Evolutionary conservation across 1,140 invertebrate genomes (phyloP).

Genomic region (Reticulitermes speratus): DNA sequence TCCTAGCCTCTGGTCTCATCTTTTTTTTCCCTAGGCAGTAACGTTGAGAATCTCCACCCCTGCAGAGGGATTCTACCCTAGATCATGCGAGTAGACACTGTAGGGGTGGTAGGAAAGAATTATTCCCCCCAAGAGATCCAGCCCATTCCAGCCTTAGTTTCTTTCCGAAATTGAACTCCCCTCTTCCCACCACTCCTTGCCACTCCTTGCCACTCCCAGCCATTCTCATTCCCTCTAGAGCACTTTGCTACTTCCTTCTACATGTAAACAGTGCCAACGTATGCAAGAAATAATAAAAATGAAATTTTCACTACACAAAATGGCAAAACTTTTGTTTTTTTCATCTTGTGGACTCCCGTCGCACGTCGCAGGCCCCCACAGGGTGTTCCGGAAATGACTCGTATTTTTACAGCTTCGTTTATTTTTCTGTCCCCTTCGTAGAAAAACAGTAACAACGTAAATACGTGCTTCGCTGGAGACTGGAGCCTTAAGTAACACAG

Average conservation of each 20-base stretch:
- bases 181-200: background rate
- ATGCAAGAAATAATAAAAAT: conserved; percentile 8
- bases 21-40: background rate
- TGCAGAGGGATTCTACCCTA: background rate
- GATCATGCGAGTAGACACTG: background rate
- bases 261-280: background rate
- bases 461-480: too few relatives aligned
- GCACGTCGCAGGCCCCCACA: background rate
- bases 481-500: too few relatives aligned
- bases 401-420: background rate
- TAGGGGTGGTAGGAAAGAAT: background rate
- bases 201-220: background rate
- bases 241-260: background rate
- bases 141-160: background rate
- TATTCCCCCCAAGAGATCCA: background rate
- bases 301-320: background rate
- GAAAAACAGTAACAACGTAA: background rate
- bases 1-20: background rate
- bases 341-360: background rate
- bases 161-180: conserved; percentile 11
- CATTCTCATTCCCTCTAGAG: background rate
- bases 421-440: background rate
- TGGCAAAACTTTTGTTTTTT: background rate
- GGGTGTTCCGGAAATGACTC: background rate
- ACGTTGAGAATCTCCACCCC: background rate